Evolutionary conservation across 2,888 invertebrate species (phyloP).

Genomic region (Drosophila pseudotalamancana): DNA sequence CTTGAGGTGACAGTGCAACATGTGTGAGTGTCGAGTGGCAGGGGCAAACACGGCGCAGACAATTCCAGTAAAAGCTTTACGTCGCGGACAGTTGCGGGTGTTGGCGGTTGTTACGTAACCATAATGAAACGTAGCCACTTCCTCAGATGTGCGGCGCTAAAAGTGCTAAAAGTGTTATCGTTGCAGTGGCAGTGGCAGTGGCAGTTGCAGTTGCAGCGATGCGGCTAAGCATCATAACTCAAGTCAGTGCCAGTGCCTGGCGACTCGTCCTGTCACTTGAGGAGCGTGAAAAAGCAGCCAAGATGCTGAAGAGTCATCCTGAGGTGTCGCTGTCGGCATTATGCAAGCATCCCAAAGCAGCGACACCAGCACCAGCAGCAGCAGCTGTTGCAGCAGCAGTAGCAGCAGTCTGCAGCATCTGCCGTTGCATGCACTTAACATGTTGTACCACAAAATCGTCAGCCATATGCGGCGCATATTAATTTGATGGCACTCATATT

Average conservation of each 20-base stretch:
- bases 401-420: conserved; percentile 47
- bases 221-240: conserved; percentile 77
- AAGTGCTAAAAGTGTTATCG: conserved; percentile 62
- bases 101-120: conserved; percentile 12
- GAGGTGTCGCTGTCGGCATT: conserved; percentile 52
- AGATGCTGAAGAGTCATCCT: conserved; percentile 58
- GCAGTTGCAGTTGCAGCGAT: conserved; percentile 57
- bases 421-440: conserved; percentile 75
- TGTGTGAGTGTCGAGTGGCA: conserved; percentile 54
- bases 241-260: conserved; percentile 49
- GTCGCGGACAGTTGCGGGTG: conserved; percentile 52
- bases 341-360: conserved; percentile 61
- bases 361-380: neutral
- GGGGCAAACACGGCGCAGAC: conserved; percentile 62
- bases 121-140: conserved; percentile 57
- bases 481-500: conserved; percentile 81
- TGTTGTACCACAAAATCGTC: conserved; percentile 81
- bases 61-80: conserved; percentile 74
- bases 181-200: conserved; percentile 56
- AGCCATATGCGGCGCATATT: conserved; percentile 80
- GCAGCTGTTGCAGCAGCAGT: conserved; percentile 6
- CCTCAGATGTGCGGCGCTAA: conserved; percentile 9
- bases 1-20: conserved; percentile 75
- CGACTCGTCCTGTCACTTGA: conserved; percentile 63
- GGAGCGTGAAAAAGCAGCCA: conserved; percentile 71